phyloP scores from a whole-genome alignment of 2,797 vertebrate species.

The Halcyon chelicuti region DNA sequence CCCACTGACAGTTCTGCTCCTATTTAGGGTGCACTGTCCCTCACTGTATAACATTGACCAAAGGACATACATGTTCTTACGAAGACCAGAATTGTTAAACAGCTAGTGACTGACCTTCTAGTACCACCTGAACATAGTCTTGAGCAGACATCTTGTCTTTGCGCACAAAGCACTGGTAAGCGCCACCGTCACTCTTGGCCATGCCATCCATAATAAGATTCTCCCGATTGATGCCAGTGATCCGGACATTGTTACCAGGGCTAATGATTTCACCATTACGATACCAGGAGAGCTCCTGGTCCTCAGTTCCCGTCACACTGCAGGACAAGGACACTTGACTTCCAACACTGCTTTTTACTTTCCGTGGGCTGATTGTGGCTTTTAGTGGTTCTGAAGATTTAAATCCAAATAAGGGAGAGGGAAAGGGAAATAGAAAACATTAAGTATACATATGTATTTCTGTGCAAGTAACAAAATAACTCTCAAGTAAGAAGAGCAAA shows the following conservation, averaged over 20 bases:
- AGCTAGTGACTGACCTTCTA: constrained; percentile 89
- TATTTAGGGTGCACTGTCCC: not conserved
- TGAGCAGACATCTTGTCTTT: constrained; percentile 97
- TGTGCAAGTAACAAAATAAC: not conserved
- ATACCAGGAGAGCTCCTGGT: constrained; percentile 96
- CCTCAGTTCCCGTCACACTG: constrained; percentile 91
- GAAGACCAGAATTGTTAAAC: not conserved
- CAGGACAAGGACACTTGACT: constrained; percentile 98
- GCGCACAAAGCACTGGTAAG: constrained; percentile 97
- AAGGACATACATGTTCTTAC: rapidly evolving
- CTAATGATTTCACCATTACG: constrained; percentile 95
- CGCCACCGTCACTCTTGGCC: constrained; percentile 96
- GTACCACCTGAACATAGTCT: constrained; percentile 95
- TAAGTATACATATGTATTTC: not conserved
- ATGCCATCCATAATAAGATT: constrained; percentile 97
- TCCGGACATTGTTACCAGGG: constrained; percentile 91
- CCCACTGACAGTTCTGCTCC: not conserved
- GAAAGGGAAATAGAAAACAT: not conserved
- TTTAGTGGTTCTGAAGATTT: constrained; percentile 89
- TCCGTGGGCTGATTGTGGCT: constrained; percentile 92
- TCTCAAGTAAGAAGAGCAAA: not conserved
- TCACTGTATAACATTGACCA: not conserved
- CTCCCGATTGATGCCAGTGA: constrained; percentile 91
- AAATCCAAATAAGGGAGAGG: not conserved
- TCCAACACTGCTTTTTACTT: constrained; percentile 96